Conservation (phyloP, 2,888 invertebrate species). For the Diarsia dahlii region DNA sequence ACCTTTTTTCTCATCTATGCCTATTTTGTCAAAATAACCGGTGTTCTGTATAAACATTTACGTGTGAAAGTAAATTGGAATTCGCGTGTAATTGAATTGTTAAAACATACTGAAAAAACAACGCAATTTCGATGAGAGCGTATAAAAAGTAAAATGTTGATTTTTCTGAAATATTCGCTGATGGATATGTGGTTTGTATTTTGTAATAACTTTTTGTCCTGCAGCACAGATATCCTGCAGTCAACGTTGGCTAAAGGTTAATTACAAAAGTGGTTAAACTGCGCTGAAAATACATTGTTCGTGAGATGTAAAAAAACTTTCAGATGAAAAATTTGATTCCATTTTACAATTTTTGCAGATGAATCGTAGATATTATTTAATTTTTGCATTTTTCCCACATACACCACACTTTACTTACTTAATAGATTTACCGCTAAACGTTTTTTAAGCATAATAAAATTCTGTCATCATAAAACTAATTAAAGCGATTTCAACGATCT, state of each 20-base stretch:
- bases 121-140: slow-evolving; percentile 16
- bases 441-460: background rate
- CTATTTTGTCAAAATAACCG: background rate
- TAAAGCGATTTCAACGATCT: background rate
- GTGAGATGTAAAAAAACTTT: background rate
- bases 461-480: background rate
- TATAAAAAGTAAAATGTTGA: slow-evolving; percentile 26
- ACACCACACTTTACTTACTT: background rate
- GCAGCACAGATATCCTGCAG: slow-evolving; percentile 5
- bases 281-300: slow-evolving; percentile 31
- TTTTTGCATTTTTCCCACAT: background rate
- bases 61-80: slow-evolving; percentile 27
- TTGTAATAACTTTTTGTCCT: slow-evolving; percentile 40
- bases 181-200: slow-evolving; percentile 15
- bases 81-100: slow-evolving; percentile 31
- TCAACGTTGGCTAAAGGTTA: slow-evolving; percentile 14
- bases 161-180: slow-evolving; percentile 13
- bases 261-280: slow-evolving; percentile 17
- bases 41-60: background rate
- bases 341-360: background rate
- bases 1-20: background rate
- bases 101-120: slow-evolving; percentile 31
- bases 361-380: background rate
- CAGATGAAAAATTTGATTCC: slow-evolving; percentile 9
- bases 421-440: background rate